Base-by-base conservation (phyloP, 2,888 invertebrate genomes). In the Cecidostiba fungosa region DNA sequence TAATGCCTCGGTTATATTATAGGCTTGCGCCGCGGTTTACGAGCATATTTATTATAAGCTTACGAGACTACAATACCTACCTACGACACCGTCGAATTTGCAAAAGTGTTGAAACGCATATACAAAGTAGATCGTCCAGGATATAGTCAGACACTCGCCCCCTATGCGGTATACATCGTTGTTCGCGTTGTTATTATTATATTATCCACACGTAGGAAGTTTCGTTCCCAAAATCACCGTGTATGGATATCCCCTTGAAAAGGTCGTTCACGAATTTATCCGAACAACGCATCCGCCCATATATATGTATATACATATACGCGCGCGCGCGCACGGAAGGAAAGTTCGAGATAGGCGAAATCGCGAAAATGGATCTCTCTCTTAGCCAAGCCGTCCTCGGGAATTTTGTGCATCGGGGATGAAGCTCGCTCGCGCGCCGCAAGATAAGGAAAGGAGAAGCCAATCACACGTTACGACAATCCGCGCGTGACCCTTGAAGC, bases 391-490 rank as follows among this genome's bases (percentile, higher is more conserved):
- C 23, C 54, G n/a, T 14, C 50, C 39, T n/a, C 23, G 19, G 26
- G 79, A 79, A 76, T 84, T 79, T 79, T 54, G 85, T 77, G 79
- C 80, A 85, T 76, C 59, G 76, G 12, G 39, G 66, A 77, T 76
- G 80, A 80, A 78, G 70, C 29, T 66, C 54, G 39, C 39, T 36
- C 54, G 50, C 39, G 69, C 76, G 62, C 78, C 76, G 23, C 80
- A 26, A 43, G 74, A 85, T 85, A 82, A 82, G 85, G 79, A 85
- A 77, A 36, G 72, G 73, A 70, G 80, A 77, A 86, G 86, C 87
- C 88, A 89, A 89, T 89, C 87, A 87, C 87, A 79, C 85, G 87
- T 89, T 88, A 87, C 87, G 87, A 87, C 86, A 85, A 84, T 82
- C 83, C 87, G 80, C 81, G 87, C 77, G 87, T 89, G 88, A 87